These are phyloP conservation scores for Watsonalla cultraria DNA, from an alignment of 2,888 invertebrate genomes.

Conservation along the genomic window DNA sequence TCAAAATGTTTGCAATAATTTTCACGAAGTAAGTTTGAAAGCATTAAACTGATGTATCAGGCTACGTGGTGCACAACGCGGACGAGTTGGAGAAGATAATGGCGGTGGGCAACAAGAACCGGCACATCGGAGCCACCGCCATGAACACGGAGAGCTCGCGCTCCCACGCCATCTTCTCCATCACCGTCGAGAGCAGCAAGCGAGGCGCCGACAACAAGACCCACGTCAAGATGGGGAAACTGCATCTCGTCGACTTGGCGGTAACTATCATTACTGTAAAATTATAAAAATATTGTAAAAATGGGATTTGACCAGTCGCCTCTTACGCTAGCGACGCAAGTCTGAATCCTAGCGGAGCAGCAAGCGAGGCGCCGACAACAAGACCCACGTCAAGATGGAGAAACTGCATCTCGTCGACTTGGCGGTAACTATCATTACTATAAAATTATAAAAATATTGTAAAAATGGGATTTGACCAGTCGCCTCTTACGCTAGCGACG, in stretches of 20 bases:
- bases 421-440: slow-evolving; percentile 85
- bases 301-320: too few relatives aligned
- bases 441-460: too few relatives aligned
- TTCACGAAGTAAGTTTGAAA: too few relatives aligned
- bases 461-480: too few relatives aligned
- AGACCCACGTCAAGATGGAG: slow-evolving; percentile 95
- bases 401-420: slow-evolving; percentile 98
- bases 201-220: slow-evolving; percentile 88
- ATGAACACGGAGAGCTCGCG: slow-evolving; percentile 98
- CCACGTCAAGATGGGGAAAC: slow-evolving; percentile 95
- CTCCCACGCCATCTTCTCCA: slow-evolving; percentile 98
- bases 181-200: slow-evolving; percentile 97
- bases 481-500: too few relatives aligned
- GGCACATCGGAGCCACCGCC: slow-evolving; percentile 88
- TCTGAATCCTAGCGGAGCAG: too few relatives aligned
- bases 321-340: too few relatives aligned
- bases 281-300: too few relatives aligned
- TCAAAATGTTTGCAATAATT: too few relatives aligned
- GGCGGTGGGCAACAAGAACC: slow-evolving; percentile 97
- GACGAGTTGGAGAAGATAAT: slow-evolving; percentile 97
- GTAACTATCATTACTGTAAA: slow-evolving; percentile 80
- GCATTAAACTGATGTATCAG: too few relatives aligned
- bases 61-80: slow-evolving; percentile 98
- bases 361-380: slow-evolving; percentile 87
- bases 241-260: slow-evolving; percentile 98